Evolutionary conservation across 2,888 invertebrate species (phyloP).

Genomic region (Tipula lateralis): DNA sequence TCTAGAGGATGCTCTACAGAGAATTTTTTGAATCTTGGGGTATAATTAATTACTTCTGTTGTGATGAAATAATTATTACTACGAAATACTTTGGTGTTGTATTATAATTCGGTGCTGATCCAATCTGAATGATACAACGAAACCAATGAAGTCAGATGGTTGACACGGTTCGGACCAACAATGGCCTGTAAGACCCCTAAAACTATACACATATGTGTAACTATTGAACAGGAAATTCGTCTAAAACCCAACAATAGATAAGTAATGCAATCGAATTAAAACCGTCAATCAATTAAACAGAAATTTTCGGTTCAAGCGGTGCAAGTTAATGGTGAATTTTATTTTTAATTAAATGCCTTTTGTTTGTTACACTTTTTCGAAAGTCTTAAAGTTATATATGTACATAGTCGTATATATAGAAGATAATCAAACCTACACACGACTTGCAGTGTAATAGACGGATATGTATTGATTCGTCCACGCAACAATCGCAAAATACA

Average conservation of each 20-base stretch:
- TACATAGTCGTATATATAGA: not conserved
- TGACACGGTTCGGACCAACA: too few relatives aligned
- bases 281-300: not conserved
- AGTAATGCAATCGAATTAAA: not conserved
- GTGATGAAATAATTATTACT: too few relatives aligned
- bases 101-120: too few relatives aligned
- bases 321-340: not conserved
- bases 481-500: not conserved
- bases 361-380: not conserved
- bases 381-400: too few relatives aligned
- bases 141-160: too few relatives aligned
- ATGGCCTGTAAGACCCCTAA: too few relatives aligned
- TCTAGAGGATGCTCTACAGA: too few relatives aligned
- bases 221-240: too few relatives aligned
- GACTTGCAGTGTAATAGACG: not conserved
- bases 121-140: too few relatives aligned
- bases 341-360: not conserved
- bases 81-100: too few relatives aligned
- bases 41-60: not conserved
- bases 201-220: too few relatives aligned
- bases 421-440: not conserved
- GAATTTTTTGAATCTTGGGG: too few relatives aligned
- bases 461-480: slow-evolving; percentile 2
- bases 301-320: not conserved
- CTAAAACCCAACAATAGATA: not conserved